A percentile compares a stretch with the other conserved stretches of the same genome.
phyloP scores from a whole-genome alignment of 2,113 vertebrate genomes.

The Pavo muticus region DNA sequence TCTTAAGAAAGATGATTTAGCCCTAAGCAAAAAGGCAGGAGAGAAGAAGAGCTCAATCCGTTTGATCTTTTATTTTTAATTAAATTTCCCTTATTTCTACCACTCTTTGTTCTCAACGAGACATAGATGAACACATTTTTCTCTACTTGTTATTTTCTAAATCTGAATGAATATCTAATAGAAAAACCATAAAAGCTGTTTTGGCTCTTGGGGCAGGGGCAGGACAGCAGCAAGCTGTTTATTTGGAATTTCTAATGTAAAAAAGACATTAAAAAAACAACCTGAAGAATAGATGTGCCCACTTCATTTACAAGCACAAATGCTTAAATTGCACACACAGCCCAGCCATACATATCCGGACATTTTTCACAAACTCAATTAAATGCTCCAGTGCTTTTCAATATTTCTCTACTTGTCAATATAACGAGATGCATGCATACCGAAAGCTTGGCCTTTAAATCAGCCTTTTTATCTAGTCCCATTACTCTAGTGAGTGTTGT shows the following conservation, averaged over 20 bases:
- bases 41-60: neutral
- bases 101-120: neutral
- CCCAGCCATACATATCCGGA: neutral
- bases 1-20: neutral
- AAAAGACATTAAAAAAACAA: neutral
- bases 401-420: slow-evolving; percentile 43
- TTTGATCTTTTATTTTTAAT: slow-evolving; percentile 28
- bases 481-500: neutral
- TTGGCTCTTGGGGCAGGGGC: neutral
- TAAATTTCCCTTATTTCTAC: neutral
- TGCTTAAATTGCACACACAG: neutral
- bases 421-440: neutral
- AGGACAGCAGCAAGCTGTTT: neutral
- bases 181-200: neutral
- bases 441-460: slow-evolving; percentile 6
- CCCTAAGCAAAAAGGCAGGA: neutral
- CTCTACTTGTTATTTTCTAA: neutral
- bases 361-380: slow-evolving; percentile 59
- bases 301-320: slow-evolving; percentile 25
- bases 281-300: neutral
- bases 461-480: slow-evolving; percentile 1
- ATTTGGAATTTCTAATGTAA: neutral
- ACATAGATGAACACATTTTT: neutral
- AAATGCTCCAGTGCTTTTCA: slow-evolving; percentile 49
- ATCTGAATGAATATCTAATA: neutral